Evolutionary conservation across 1,140 invertebrate species (phyloP), one percentile per base, ranked within the genome.

Genomic region (Galendromus occidentalis): DNA sequence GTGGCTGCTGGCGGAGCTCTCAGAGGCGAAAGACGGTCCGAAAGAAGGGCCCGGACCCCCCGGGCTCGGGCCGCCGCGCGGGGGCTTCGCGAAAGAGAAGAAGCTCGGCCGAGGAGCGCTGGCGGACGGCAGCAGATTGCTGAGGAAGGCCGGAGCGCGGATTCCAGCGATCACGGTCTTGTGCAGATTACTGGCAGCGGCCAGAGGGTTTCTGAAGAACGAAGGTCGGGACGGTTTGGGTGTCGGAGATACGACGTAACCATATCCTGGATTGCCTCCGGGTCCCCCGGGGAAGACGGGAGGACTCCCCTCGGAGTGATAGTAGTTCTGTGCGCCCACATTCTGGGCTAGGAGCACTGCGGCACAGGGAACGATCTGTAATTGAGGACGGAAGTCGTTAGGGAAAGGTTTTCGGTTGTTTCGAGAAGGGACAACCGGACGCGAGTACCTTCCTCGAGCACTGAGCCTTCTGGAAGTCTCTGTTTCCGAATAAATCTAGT

Each of bases 61-160:
- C 6, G 51, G 51, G 51, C 51, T 22, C 6, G 51, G 2, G 22
- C 17, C n/a, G 17, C 51, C 51, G 14, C 51, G 51, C 1, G 51
- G 51, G 25, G 51, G 51, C 22, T 59, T 59, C n/a, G 51, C 51
- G 33, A 59, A 59, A 14, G 51, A 59, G 51, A 59, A 59, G 33
- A 59, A 29, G 51, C 51, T 59, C 25, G 51, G 51, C 17, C 51
- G 51, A 29, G 51, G 51, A 25, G 51, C 51, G 14, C 14, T 18
- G 22, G 51, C 51, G 5, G 51, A 59, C 14, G 51, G 51, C 51
- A 59, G 9, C 51, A 59, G 22, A 33, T 59, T 59, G 22, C 51
- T 59, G 14, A 59, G 51, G 22, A 59, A 59, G 17, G 51, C 51
- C 14, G 51, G 51, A 29, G 51, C 51, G 33, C 51, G 51, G 14